phyloP scores from a whole-genome alignment of 2,113 vertebrate species.

The Salvator merianae region DNA sequence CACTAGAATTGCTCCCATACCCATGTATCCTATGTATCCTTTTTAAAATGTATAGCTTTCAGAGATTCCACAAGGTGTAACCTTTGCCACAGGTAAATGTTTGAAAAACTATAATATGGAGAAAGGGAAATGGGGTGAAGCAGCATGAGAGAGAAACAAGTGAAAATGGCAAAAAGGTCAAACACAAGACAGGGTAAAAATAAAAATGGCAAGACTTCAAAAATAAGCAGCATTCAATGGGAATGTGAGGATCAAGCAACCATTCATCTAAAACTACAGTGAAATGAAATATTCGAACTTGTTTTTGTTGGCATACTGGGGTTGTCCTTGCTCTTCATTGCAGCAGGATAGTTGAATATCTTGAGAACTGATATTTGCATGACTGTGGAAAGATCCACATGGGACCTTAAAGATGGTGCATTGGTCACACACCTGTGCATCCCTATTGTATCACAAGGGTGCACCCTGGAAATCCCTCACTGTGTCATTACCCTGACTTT shows the following conservation, averaged over 20 bases:
- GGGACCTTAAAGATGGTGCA: too few species aligned
- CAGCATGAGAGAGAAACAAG: too few species aligned
- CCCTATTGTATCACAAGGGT: too few species aligned
- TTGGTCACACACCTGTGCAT: too few species aligned
- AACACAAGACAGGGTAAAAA: neutral
- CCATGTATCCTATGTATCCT: neutral
- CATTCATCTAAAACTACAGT: neutral
- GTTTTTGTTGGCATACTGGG: slow-evolving; percentile 5
- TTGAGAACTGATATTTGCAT: neutral
- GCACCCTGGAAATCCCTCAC: too few species aligned
- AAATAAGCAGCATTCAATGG: neutral
- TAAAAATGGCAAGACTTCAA: neutral
- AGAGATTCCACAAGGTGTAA: neutral
- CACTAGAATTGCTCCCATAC: too few species aligned
- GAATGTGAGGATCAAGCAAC: neutral
- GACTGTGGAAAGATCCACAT: neutral
- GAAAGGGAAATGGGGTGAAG: neutral
- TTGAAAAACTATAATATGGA: neutral
- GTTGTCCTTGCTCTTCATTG: neutral
- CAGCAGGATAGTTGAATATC: neutral
- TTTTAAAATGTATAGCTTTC: neutral
- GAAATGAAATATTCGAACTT: neutral
- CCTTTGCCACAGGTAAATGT: neutral
- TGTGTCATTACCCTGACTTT: too few species aligned
- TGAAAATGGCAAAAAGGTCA: neutral